phyloP scores from a whole-genome alignment of 2,113 vertebrate genomes.

The Helogale parvula region DNA sequence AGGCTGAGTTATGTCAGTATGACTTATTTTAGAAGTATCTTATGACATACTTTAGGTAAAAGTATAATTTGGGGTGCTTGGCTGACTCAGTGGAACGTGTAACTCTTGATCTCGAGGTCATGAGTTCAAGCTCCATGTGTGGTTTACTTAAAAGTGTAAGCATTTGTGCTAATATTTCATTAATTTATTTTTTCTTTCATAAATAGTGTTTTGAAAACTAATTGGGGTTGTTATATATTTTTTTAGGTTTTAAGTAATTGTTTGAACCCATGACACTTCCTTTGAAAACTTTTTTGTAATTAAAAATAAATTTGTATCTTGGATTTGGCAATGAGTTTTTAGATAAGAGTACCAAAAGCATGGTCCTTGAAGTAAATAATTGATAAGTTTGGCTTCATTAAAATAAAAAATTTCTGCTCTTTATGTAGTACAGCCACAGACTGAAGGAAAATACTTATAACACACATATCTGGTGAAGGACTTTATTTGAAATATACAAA shows the following conservation, averaged over 20 bases:
- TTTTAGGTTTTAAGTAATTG: neutral
- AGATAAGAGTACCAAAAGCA: neutral
- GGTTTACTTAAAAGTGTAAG: neutral
- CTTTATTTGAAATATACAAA: neutral
- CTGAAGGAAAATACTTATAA: neutral
- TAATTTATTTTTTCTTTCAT: neutral
- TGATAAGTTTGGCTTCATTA: neutral
- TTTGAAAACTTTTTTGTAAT: neutral
- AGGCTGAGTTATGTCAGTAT: neutral
- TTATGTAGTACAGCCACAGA: neutral
- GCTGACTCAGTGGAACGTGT: neutral
- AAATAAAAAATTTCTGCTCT: neutral
- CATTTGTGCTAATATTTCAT: neutral
- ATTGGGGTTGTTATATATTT: neutral
- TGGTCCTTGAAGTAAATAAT: neutral
- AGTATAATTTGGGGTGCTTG: neutral
- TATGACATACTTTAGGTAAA: neutral
- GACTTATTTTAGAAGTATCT: neutral
- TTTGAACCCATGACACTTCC: neutral
- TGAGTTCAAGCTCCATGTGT: neutral
- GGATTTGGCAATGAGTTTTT: neutral
- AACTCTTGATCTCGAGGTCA: neutral
- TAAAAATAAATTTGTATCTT: slow-evolving; percentile 5
- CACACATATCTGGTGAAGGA: neutral
- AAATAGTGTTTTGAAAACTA: slow-evolving; percentile 32